These are phyloP conservation scores for Mythimna pallens DNA, from an alignment of 2,888 invertebrate genomes.

Conservation along the genomic window DNA sequence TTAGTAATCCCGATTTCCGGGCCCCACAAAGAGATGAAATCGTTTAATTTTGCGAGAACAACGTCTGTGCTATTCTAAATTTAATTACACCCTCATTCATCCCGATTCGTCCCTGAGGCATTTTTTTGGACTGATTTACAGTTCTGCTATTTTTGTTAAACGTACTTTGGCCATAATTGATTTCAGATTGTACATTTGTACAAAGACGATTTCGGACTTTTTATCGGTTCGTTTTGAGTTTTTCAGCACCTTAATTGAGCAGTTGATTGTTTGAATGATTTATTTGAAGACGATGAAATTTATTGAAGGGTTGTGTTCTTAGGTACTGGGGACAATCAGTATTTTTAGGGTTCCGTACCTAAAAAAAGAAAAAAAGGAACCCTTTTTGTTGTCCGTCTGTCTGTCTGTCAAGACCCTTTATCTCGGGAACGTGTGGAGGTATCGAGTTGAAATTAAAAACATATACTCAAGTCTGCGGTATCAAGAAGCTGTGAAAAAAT, in stretches of 20 bases:
- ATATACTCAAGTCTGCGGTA: too few relatives aligned
- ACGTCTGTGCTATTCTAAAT: slow-evolving; percentile 63
- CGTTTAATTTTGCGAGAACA: slow-evolving; percentile 63
- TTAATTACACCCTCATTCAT: slow-evolving; percentile 59
- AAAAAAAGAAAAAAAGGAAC: too few relatives aligned
- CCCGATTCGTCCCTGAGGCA: slow-evolving; percentile 54
- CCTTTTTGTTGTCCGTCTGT: too few relatives aligned
- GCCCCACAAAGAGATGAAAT: slow-evolving; percentile 55
- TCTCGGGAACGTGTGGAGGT: too few relatives aligned
- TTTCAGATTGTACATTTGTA: slow-evolving; percentile 13
- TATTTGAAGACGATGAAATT: slow-evolving; percentile 8
- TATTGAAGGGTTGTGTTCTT: background rate
- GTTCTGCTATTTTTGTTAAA: slow-evolving; percentile 34
- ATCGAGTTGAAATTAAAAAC: too few relatives aligned
- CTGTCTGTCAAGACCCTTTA: too few relatives aligned
- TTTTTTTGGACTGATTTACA: slow-evolving; percentile 58
- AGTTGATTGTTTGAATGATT: slow-evolving; percentile 12
- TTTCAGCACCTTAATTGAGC: slow-evolving; percentile 6
- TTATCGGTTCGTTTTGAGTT: slow-evolving; percentile 23
- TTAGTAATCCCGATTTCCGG: slow-evolving; percentile 30
- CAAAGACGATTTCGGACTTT: background rate
- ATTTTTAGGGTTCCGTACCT: too few relatives aligned
- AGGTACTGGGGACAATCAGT: background rate
- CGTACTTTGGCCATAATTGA: slow-evolving; percentile 37
- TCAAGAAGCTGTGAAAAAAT: too few relatives aligned